Evolutionary conservation across 2,113 vertebrate species (phyloP).

Genomic region (Mus spicilegus): DNA sequence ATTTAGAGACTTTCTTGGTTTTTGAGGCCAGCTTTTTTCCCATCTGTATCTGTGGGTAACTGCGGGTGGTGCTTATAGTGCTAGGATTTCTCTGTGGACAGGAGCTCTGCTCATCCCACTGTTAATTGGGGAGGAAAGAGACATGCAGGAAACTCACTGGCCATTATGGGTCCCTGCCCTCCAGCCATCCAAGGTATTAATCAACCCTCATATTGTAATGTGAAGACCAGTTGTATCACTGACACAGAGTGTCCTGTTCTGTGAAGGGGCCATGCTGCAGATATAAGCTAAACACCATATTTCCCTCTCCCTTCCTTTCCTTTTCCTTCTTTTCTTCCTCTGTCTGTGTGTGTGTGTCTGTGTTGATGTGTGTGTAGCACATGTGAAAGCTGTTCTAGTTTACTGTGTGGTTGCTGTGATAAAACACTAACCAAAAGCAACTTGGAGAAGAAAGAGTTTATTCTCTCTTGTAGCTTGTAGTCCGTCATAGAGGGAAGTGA

Average conservation of each 20-base stretch:
- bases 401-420: not conserved
- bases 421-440: not conserved
- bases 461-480: not conserved
- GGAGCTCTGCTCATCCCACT: not conserved
- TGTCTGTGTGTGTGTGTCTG: not conserved
- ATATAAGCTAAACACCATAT: not conserved
- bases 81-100: not conserved
- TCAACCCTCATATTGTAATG: not conserved
- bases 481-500: not conserved
- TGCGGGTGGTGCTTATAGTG: not conserved
- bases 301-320: not conserved
- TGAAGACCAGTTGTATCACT: accelerated
- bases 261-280: not conserved
- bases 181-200: not conserved
- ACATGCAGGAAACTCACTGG: not conserved
- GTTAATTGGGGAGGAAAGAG: not conserved
- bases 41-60: not conserved
- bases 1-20: not conserved
- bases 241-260: not conserved
- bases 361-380: not conserved
- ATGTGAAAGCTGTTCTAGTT: not conserved
- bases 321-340: not conserved
- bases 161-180: not conserved
- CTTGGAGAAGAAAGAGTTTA: not conserved
- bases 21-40: constrained; percentile 20